Conservation (phyloP, 2,113 vertebrate genomes). For the Perca flavescens region DNA sequence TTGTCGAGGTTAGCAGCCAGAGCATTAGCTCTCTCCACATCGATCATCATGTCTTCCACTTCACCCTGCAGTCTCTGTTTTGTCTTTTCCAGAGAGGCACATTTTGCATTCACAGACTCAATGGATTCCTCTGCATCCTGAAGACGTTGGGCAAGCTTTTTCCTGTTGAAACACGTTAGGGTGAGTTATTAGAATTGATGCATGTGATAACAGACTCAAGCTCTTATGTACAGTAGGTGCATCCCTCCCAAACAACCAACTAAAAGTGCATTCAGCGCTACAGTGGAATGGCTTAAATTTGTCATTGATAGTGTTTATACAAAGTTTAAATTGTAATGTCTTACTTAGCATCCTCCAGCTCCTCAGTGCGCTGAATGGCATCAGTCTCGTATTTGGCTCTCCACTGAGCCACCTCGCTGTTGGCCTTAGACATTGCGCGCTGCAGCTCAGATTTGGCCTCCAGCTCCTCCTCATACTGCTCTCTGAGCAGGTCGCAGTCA, state of each 20-base stretch:
- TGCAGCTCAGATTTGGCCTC: slow-evolving; percentile 85
- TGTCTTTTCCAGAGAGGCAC: slow-evolving; percentile 82
- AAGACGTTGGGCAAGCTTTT: slow-evolving; percentile 83
- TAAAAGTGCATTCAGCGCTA: neutral
- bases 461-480: slow-evolving; percentile 89
- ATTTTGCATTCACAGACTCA: slow-evolving; percentile 82
- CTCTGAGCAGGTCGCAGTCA: slow-evolving; percentile 85
- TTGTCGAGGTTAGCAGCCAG: slow-evolving; percentile 81
- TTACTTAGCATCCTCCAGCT: slow-evolving; percentile 86
- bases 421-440: slow-evolving; percentile 80
- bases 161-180: slow-evolving; percentile 54
- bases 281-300: neutral
- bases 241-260: neutral
- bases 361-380: slow-evolving; percentile 84
- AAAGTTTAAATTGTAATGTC: neutral
- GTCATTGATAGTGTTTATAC: neutral
- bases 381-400: slow-evolving; percentile 83
- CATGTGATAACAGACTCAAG: neutral
- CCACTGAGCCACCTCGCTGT: slow-evolving; percentile 86
- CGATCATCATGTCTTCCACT: slow-evolving; percentile 83
- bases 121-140: slow-evolving; percentile 82
- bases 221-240: neutral
- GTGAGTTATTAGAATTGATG: neutral
- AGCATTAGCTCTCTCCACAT: slow-evolving; percentile 82
- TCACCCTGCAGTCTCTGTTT: slow-evolving; percentile 79